Evolutionary conservation across 2,113 vertebrate genomes (phyloP), one percentile per base, ranked within the genome.

Genomic region (Eonycteris spelaea): DNA sequence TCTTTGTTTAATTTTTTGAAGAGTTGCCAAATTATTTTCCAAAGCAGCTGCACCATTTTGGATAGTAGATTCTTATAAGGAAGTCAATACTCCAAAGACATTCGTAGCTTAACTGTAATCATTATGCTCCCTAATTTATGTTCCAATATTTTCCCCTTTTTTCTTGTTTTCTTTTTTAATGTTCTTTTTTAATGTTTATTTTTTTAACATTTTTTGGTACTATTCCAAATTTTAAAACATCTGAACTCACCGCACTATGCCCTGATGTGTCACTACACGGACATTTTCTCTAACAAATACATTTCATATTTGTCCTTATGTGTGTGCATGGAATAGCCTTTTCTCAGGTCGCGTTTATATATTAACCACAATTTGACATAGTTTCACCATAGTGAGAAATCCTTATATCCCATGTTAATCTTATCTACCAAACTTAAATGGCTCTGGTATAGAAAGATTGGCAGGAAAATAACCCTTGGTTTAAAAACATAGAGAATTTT

Each of bases 141-240:
- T 73, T 87, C 26, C 61, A 28, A 61, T 91, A 90, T 95, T 92
- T 21, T 63, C 21, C 61, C 11, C 13, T n/a, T 53, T 33, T n/a
- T 53, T 53, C n/a, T 30, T 77, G 10, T 33, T 21, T 33, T 30
- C 9, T 59, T 30, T 19, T 43, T 82, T 40, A n/a, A 51, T 51
- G 12, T 43, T 38, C 14, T 73, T 40, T 59, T 59, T 28, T 24
- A 55, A 16, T 14, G 13, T 48, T 48, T 48, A 5, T 61, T 82
- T 82, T 43, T 61, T 82, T 40, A 14, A 61, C 51, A 59, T 59
- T 30, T 80, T n/a, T 80, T 59, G 38, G 26, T 78, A 93, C 57
- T 59, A 80, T 63, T 92, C 18, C 61, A 24, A 45, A 48, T 92
- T 94, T 96, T 93, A 70, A 94, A 95, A 73, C 24, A 38, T 84